Evolutionary conservation across 2,113 vertebrate genomes (phyloP), one percentile per base, ranked within the genome.

Genomic region (Hemibagrus wyckioides): DNA sequence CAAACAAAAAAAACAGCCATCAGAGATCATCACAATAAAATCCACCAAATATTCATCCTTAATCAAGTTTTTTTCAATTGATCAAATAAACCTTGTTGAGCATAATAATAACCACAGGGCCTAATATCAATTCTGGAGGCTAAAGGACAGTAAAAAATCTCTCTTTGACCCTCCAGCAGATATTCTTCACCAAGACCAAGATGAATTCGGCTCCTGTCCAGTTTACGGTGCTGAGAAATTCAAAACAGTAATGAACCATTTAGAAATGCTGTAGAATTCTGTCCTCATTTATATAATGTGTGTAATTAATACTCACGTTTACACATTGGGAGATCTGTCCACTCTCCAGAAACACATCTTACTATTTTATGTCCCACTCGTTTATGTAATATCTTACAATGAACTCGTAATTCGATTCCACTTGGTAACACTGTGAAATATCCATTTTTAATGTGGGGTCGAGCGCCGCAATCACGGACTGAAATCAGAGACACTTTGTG

Each of bases 401-500:
- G 80, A 48, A 63, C 57, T 7, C 8, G 15, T 44, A 82, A 63
- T 19, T 28, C 57, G 0, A 4, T 28, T 63, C 39, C 80, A 48
- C 15, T 28, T 82, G 39, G 15, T 21, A 30, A 13, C n/a, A 30
- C 41, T 10, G 3, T 63, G 4, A 82, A 14, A 30, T 82, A 25
- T 48, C 59, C 81, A 65, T 82, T 11, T 11, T 30, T 7, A 48
- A 82, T 82, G 48, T 10, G 3, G 28, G 81, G 81, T 1, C 21
- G 61, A 36, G 57, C 0, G 48, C 39, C 59, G 48, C 81, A 82
- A 65, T 3, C 1, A 10, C 39, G 30, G 25, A 21, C 81, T 65
- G 59, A 82, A 82, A 82, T 82, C 39, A 82, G 25, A 82, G 25
- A 65, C 25, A 61, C 44, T 13, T 39, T 21, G 54, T 81, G 33